Percentiles rank a stretch among this genome's conserved stretches.
Conservation (phyloP, 2,888 invertebrate species). For the Drosophila prostipennis region DNA sequence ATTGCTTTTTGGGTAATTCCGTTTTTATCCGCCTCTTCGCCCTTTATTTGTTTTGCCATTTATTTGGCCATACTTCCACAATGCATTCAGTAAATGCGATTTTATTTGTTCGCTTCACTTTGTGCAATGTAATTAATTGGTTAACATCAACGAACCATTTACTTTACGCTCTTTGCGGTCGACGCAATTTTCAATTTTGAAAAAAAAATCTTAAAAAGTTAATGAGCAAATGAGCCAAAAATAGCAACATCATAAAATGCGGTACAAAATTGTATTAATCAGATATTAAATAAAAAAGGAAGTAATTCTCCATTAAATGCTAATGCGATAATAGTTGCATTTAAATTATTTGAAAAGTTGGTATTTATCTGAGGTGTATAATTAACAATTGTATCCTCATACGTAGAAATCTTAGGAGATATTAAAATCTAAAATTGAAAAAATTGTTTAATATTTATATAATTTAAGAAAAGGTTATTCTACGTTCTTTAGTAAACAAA, state of each 20-base stretch:
- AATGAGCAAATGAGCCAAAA: not conserved
- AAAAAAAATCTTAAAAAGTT: not conserved
- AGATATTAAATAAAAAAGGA: too few species aligned
- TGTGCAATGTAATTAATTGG: slow-evolving; percentile 68
- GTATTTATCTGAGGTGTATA: too few species aligned
- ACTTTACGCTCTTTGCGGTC: slow-evolving; percentile 52
- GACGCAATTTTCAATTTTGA: not conserved
- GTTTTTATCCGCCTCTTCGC: slow-evolving; percentile 47
- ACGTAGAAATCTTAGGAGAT: too few species aligned
- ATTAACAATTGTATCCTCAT: too few species aligned
- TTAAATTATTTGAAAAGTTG: too few species aligned
- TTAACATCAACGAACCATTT: slow-evolving; percentile 72
- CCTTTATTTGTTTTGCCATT: slow-evolving; percentile 51
- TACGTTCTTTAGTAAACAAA: too few species aligned
- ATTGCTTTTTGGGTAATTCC: slow-evolving; percentile 75
- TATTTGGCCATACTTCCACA: slow-evolving; percentile 55
- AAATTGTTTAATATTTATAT: too few species aligned
- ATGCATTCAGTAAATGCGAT: slow-evolving; percentile 55
- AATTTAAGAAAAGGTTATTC: too few species aligned
- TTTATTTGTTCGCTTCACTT: slow-evolving; percentile 47
- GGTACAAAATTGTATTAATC: too few species aligned
- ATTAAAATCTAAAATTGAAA: too few species aligned
- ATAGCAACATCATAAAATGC: not conserved
- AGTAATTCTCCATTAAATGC: too few species aligned
- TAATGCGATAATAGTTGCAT: too few species aligned